Conservation (phyloP, 2,888 invertebrate genomes). For the Limnephilus rhombicus region DNA sequence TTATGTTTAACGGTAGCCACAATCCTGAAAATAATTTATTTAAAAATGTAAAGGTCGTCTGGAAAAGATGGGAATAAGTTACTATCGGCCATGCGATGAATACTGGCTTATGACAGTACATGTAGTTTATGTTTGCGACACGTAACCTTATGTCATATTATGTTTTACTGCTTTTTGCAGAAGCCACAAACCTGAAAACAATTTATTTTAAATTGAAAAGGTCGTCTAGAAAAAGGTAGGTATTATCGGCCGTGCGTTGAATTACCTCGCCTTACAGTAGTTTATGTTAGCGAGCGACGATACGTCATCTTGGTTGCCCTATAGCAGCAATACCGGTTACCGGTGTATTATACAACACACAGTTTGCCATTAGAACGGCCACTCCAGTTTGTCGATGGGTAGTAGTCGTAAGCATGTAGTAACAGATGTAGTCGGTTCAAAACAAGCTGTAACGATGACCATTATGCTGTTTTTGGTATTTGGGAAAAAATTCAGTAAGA, state of each 20-base stretch:
- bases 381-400: constrained; percentile 27
- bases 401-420: constrained; percentile 13
- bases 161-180: background rate
- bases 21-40: background rate
- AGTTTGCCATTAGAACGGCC: constrained; percentile 27
- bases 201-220: background rate
- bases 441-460: constrained; percentile 8
- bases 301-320: constrained; percentile 9
- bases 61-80: background rate
- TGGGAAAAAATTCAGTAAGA: background rate
- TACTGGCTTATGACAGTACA: too few species aligned
- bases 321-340: background rate
- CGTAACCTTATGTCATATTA: background rate
- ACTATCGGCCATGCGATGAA: too few species aligned
- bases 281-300: background rate
- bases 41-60: background rate
- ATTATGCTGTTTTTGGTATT: background rate
- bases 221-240: background rate
- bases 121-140: background rate
- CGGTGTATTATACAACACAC: constrained; percentile 6
- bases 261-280: background rate
- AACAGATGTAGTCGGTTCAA: constrained; percentile 3
- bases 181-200: background rate
- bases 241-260: background rate
- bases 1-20: background rate